Percentiles rank a stretch among this genome's conserved stretches.
These are phyloP conservation scores for Pseudochirops cupreus DNA, from an alignment of 2,797 vertebrate species.

Conservation along the genomic window DNA sequence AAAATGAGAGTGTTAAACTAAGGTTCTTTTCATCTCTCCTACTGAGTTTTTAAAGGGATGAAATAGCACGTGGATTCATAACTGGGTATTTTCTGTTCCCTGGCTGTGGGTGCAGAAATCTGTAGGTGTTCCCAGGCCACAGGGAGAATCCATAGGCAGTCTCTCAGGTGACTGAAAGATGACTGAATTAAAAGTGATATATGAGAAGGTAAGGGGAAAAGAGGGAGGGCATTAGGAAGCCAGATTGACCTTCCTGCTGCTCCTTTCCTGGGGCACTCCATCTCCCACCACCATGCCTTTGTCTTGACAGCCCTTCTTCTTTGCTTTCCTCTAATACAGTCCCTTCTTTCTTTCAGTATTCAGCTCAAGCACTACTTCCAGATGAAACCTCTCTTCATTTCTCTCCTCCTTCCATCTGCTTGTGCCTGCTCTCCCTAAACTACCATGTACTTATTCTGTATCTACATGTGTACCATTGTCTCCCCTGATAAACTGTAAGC, in stretches of 20 bases:
- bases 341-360: too few species aligned
- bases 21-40: not conserved
- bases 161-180: not conserved
- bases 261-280: too few species aligned
- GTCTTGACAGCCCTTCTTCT: too few species aligned
- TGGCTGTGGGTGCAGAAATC: not conserved
- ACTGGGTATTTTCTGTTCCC: not conserved
- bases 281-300: too few species aligned
- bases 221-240: not conserved
- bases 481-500: not conserved
- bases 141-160: not conserved
- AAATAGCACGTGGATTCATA: not conserved
- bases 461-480: not conserved
- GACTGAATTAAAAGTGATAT: not conserved
- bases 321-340: too few species aligned
- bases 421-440: not conserved
- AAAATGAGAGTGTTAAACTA: not conserved
- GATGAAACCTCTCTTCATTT: not conserved
- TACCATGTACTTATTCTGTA: not conserved
- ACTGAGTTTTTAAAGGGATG: not conserved
- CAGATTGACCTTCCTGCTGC: too few species aligned
- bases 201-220: not conserved
- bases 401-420: not conserved
- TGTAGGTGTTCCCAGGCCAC: not conserved
- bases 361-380: not conserved